Base-by-base conservation (phyloP, 1,140 invertebrate genomes). In the Meloidogyne chitwoodi region DNA sequence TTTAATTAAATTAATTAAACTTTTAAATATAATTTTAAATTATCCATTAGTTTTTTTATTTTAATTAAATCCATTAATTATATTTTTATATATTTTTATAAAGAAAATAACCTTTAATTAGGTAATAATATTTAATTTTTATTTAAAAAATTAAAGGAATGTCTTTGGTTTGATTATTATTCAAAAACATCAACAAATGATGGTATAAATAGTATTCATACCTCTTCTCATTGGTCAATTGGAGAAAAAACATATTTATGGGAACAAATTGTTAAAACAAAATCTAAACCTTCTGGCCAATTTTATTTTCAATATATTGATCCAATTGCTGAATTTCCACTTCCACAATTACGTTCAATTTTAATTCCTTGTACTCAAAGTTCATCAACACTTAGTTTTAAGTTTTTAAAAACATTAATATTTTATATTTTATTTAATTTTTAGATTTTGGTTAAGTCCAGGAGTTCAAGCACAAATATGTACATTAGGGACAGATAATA, bases 271-370 rank as follows among this genome's bases (percentile, higher is more conserved):
- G 71, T 84, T 27, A 26, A 71, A 22, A 56, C 31, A 24, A 75
- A 64, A 26, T 71, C 26, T 4, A 38, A 69, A 26, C 81, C 81
- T 14, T n/a, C 71, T n/a, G 83, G 83, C 29, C 44, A 82, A 72
- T 82, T 82, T 63, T 38, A 83, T 38, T 82, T 77, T 68, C 81
- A 82, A 81, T 81, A 77, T 56, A 64, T 84, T 19, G 83, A 82
- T 69, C 83, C 81, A n/a, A 77, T 82, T 68, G 66, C 81, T 19
- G 81, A 69, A 34, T 63, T 83, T 19, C 70, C 65, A 2, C 19
- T 84, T 19, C 75, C 72, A 12, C 78, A 78, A 26, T 74, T 82
- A 56, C 73, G 82, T 29, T 82, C 81, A 16, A 80, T 82, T 48
- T 67, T 77, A 1, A 62, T 82, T 61, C 83, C 81, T 2, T 82